Evolutionary conservation across 1,140 invertebrate genomes (phyloP), one percentile per base, ranked within the genome.

Genomic region (Harpegnathos saltator): DNA sequence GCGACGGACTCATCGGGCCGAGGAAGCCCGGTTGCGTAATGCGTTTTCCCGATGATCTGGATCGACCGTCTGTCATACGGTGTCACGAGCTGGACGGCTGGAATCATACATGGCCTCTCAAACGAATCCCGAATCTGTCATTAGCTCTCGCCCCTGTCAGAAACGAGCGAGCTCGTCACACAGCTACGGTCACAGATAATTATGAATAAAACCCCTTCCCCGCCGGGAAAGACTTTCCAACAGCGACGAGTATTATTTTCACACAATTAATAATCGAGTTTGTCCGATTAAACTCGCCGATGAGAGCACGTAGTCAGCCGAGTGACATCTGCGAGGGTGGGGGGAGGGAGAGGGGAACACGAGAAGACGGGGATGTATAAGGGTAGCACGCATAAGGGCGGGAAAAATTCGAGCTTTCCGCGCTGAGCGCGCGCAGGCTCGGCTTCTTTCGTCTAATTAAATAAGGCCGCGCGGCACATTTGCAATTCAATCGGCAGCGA

Each of bases 41-140:
- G 87, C 87, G 65, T 85, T 88, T 69, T 65, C 56, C 44, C 59
- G 81, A 52, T 80, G 81, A 84, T 78, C 85, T 48, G 54, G 56
- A 65, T 83, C 66, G 44, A 29, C n/a, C 62, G 68, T 80, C 61
- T 54, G 78, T 77, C 84, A 85, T 71, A 65, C 61, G 68, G 44
- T 81, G 72, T 22, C 54, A 80, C 52, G 75, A 80, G 38, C 65
- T 24, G 14, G 74, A 66, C 19, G 48, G 29, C 29, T 56, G 15
- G 29, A 77, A 71, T 80, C 52, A 80, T 48, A 48, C 59, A 71
- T 3, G 63, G 52, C 33, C 33, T 80, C 52, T 59, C 65, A 44
- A 71, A 58, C 63, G 75, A 69, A 80, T 80, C 75, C 65, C 75
- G 22, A 56, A 48, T 14, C 65, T 80, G 75, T 80, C 75, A 80